Evolutionary conservation across 2,797 vertebrate species (phyloP), one percentile per base, ranked within the genome.

Genomic region (Muraenolepis orangiensis): DNA sequence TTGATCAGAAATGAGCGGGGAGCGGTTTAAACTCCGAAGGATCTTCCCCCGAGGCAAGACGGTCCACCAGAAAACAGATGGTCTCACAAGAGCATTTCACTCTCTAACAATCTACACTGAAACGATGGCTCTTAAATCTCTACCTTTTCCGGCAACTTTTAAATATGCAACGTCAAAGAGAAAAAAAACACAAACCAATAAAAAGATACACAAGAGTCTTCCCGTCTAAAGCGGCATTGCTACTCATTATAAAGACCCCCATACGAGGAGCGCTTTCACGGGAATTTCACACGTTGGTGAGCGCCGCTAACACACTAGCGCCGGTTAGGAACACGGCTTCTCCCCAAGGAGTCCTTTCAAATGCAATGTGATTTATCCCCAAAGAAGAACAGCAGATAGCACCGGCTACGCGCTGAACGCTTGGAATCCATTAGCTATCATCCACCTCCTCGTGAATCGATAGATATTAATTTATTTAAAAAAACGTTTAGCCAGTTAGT

Each of bases 281-380:
- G 20, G 42, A 51, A 64, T 72, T 74, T 74, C 66, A 68, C 28
- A 46, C 38, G 20, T 38, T 73, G 36, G 18, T 74, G 64, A 46
- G 38, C 72, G 7, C 66, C 28, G 57, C 57, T 61, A 51, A 72
- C 31, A 42, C 36, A n/a, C 64, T 40, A 18, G 42, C 28, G 30
- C 31, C 42, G 34, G 0, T 26, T 64, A 26, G 36, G 36, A 29
- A 40, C 4, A 30, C 57, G 10, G 57, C 12, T 61, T 61, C 57
- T 61, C 57, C 57, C 57, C 23, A 23, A 23, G 57, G 57, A 61
- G 36, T 32, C 6, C 42, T 31, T 30, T 51, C 11, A 66, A 67
- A 66, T 6, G 4, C 29, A 38, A 30, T 16, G 28, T 42, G 29
- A 28, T 42, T 74, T 12, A 76, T 71, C 16, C 61, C 46, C 23